Evolutionary conservation across 2,113 vertebrate genomes (phyloP).

Genomic region (Pituophis catenifer): DNA sequence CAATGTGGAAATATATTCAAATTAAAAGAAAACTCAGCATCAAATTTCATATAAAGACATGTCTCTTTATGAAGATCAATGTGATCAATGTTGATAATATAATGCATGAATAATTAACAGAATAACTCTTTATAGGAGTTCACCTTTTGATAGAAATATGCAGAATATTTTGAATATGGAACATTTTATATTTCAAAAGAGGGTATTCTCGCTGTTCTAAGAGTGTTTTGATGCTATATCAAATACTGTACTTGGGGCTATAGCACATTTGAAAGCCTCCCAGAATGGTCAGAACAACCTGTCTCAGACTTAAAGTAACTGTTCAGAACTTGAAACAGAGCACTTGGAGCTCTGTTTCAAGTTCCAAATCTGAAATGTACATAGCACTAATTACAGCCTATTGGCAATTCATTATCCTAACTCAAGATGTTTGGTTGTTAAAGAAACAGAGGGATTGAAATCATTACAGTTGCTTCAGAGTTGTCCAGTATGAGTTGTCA

Average conservation of each 20-base stretch:
- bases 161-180: neutral
- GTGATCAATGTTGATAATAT: neutral
- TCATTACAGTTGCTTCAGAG: neutral
- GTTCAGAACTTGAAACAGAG: neutral
- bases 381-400: neutral
- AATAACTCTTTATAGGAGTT: neutral
- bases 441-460: neutral
- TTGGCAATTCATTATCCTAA: neutral
- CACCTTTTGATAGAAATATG: neutral
- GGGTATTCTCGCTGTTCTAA: neutral
- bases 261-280: neutral
- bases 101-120: neutral
- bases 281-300: neutral
- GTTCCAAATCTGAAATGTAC: neutral
- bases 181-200: neutral
- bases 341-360: neutral
- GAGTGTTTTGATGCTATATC: neutral
- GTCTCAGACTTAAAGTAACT: neutral
- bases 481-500: neutral
- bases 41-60: neutral
- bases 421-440: neutral
- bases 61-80: neutral
- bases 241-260: neutral
- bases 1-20: neutral
- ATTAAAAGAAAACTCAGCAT: neutral